Evolutionary conservation across 2,888 invertebrate genomes (phyloP).

Genomic region (Crematogaster levior): DNA sequence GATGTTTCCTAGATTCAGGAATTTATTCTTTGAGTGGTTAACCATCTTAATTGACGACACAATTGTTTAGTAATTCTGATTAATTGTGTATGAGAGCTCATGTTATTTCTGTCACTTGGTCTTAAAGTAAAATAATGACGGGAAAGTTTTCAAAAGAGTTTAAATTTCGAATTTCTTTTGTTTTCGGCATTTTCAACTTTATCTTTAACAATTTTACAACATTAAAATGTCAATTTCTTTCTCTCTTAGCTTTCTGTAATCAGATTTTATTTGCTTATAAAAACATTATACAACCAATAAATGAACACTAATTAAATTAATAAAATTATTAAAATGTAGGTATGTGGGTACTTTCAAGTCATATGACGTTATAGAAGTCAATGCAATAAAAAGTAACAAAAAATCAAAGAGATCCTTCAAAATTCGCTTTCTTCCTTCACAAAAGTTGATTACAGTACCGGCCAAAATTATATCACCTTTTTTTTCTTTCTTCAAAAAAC

Average conservation of each 20-base stretch:
- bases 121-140: not conserved
- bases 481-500: too few species aligned
- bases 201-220: not conserved
- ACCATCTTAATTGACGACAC: not conserved
- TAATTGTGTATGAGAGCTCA: not conserved
- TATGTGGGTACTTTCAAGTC: not conserved
- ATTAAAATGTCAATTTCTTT: not conserved
- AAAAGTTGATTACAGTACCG: slow-evolving; percentile 5
- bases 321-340: not conserved
- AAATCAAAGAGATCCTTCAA: slow-evolving; percentile 3
- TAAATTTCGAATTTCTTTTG: not conserved
- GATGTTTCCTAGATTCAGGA: not conserved
- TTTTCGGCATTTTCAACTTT: not conserved
- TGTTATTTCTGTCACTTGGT: not conserved
- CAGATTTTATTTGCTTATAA: not conserved
- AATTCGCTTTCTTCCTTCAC: not conserved
- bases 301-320: not conserved
- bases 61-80: slow-evolving; percentile 3
- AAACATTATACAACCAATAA: not conserved
- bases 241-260: not conserved
- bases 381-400: too few species aligned
- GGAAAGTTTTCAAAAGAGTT: not conserved
- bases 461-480: too few species aligned
- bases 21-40: not conserved
- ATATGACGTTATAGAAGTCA: not conserved